Evolutionary conservation across 2,797 vertebrate species (phyloP).

Genomic region (Sebastes umbrosus): DNA sequence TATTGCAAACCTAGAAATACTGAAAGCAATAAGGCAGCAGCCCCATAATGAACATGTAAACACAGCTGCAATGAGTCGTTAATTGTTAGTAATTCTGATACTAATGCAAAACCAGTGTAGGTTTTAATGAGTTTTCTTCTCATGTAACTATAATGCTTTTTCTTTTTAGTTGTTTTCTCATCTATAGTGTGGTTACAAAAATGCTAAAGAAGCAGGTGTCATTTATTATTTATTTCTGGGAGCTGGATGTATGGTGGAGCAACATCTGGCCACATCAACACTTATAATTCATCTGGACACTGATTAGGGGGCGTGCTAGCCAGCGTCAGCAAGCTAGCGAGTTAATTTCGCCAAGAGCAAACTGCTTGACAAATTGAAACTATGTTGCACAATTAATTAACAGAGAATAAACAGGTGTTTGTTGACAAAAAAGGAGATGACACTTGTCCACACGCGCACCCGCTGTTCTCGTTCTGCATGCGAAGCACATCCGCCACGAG

Average conservation of each 20-base stretch:
- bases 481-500: conserved; percentile 23
- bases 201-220: background rate
- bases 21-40: background rate
- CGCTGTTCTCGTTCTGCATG: conserved; percentile 22
- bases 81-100: background rate
- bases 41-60: background rate
- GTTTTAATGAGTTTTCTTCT: background rate
- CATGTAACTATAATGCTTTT: background rate
- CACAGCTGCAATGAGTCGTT: background rate
- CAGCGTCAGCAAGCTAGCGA: conserved; percentile 63
- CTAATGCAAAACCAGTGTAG: background rate
- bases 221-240: conserved; percentile 39
- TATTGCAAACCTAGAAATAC: background rate
- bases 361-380: conserved; percentile 76
- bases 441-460: conserved; percentile 25
- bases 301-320: conserved; percentile 57
- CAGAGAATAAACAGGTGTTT: conserved; percentile 73
- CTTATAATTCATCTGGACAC: conserved; percentile 72
- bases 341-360: conserved; percentile 54
- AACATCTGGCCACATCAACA: conserved; percentile 67
- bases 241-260: conserved; percentile 15
- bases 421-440: conserved; percentile 53
- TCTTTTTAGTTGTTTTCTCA: background rate
- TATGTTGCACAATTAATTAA: conserved; percentile 79
- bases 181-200: background rate